phyloP scores from a whole-genome alignment of 2,888 invertebrate species.

The Cheilosia impressa region DNA sequence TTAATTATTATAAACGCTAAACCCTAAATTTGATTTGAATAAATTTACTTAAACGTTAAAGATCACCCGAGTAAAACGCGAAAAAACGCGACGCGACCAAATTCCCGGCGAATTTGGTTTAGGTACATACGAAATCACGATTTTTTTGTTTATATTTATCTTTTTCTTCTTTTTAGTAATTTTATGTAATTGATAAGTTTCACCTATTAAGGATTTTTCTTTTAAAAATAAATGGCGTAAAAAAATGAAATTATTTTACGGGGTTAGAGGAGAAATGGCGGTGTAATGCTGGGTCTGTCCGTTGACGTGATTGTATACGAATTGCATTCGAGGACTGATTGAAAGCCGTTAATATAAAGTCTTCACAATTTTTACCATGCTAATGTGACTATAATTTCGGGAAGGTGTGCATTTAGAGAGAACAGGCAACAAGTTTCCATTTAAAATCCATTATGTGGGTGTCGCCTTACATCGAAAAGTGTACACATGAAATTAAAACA shows the following conservation, averaged over 20 bases:
- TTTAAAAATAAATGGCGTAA: not conserved
- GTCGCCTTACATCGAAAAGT: too few relatives aligned
- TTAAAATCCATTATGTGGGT: too few relatives aligned
- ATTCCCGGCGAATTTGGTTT: conserved; percentile 84
- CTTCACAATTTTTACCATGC: too few relatives aligned
- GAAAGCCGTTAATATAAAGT: too few relatives aligned
- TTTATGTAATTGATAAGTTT: conserved; percentile 33
- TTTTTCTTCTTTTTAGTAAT: conserved; percentile 31
- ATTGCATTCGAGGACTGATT: too few relatives aligned
- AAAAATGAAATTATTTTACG: not conserved
- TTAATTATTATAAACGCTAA: conserved; percentile 75
- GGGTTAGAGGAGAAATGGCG: not conserved
- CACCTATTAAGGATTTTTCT: conserved; percentile 8
- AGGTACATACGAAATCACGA: conserved; percentile 84
- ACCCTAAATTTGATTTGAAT: conserved; percentile 76
- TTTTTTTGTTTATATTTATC: conserved; percentile 76
- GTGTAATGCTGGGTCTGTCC: too few relatives aligned
- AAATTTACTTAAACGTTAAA: conserved; percentile 80
- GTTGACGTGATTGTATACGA: too few relatives aligned
- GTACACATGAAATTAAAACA: too few relatives aligned
- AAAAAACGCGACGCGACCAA: conserved; percentile 84
- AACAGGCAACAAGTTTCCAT: too few relatives aligned
- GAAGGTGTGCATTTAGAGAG: too few relatives aligned
- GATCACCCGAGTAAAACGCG: conserved; percentile 83
- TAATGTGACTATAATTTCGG: too few relatives aligned